These are phyloP conservation scores for Auanema sp. DNA, from an alignment of 2,888 invertebrate species.

Conservation along the genomic window DNA sequence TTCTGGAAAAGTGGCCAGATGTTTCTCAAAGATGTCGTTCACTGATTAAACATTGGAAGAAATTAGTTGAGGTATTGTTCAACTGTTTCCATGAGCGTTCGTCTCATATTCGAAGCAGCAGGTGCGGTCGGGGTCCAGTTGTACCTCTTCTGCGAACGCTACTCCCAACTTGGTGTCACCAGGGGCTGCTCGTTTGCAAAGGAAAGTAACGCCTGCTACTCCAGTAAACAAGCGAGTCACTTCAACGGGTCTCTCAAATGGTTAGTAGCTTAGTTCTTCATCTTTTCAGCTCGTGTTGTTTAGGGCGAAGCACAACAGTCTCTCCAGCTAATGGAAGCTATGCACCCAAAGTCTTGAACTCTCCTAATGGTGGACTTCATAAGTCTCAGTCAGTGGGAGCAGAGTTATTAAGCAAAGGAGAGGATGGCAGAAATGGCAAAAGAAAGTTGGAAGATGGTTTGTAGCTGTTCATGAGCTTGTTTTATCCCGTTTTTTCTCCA, in stretches of 20 bases:
- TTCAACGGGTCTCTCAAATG: slow-evolving; percentile 37
- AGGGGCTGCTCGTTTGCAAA: slow-evolving; percentile 37
- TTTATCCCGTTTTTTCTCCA: slow-evolving; percentile 9
- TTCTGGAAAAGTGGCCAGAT: slow-evolving; percentile 44
- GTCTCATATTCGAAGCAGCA: not conserved
- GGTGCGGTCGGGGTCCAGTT: slow-evolving; percentile 29
- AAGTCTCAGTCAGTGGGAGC: slow-evolving; percentile 48
- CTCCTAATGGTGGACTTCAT: slow-evolving; percentile 35
- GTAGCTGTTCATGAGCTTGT: slow-evolving; percentile 5
- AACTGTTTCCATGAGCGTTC: not conserved
- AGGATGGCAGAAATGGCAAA: slow-evolving; percentile 40
- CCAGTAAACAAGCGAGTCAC: slow-evolving; percentile 40
- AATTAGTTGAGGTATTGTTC: slow-evolving; percentile 32
- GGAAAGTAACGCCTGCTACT: slow-evolving; percentile 55
- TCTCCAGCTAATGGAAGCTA: slow-evolving; percentile 50
- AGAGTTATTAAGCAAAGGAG: slow-evolving; percentile 31
- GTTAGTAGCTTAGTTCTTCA: slow-evolving; percentile 7
- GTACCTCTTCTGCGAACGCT: slow-evolving; percentile 48
- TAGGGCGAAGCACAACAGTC: slow-evolving; percentile 31
- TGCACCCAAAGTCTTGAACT: slow-evolving; percentile 32
- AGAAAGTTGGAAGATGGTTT: slow-evolving; percentile 32
- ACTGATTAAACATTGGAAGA: slow-evolving; percentile 58
- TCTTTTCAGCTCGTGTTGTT: not conserved
- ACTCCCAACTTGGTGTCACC: slow-evolving; percentile 59
- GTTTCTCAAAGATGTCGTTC: slow-evolving; percentile 49